Conservation (phyloP, 2,888 invertebrate genomes). For the Pristionchus japonicus region DNA sequence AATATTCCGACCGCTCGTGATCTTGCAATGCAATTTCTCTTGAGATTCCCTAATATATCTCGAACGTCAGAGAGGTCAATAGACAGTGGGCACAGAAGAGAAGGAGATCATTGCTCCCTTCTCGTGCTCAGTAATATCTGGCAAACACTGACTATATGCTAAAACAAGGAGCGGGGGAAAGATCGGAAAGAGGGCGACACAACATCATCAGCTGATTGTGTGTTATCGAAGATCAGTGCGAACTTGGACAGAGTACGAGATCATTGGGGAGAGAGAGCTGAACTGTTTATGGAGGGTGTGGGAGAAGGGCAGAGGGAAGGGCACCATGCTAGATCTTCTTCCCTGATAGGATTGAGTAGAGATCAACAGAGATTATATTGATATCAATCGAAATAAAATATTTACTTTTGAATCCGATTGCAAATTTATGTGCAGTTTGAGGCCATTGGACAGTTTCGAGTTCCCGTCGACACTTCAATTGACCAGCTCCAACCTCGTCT, state of each 20-base stretch:
- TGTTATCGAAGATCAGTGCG: slow-evolving; percentile 1
- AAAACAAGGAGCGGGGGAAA: not conserved
- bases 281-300: not conserved
- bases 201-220: not conserved
- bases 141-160: slow-evolving; percentile 24
- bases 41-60: too few relatives aligned
- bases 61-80: too few relatives aligned
- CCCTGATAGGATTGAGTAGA: not conserved
- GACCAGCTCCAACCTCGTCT: slow-evolving; percentile 2
- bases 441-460: slow-evolving; percentile 33
- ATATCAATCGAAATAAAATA: not conserved
- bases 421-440: not conserved
- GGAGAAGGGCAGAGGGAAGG: too few relatives aligned
- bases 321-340: not conserved
- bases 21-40: too few relatives aligned
- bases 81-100: too few relatives aligned
- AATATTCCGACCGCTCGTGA: not conserved
- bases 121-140: not conserved
- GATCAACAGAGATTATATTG: too few relatives aligned
- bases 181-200: not conserved
- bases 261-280: not conserved
- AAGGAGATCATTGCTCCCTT: too few relatives aligned
- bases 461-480: not conserved
- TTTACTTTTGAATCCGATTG: not conserved
- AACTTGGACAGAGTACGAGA: not conserved